Evolutionary conservation across 92 coral and sea anemone genomes (phyloP), one percentile per base, ranked within the genome.

Genomic region (Epizoanthus scotinus): DNA sequence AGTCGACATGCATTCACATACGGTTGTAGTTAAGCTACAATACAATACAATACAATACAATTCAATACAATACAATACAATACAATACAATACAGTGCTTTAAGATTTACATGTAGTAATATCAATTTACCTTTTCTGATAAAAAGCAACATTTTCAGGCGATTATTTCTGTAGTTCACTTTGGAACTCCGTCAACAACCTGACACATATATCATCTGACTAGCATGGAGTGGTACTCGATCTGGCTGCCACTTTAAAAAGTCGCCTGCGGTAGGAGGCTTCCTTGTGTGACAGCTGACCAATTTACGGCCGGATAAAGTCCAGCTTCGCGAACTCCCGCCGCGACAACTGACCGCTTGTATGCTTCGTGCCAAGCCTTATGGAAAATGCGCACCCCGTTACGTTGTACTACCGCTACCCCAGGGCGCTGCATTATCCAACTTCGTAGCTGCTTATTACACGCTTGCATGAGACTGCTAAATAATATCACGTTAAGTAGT

Each of bases 391-490:
- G 29, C 1, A 59, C 63, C 2, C n/a, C 10, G 27, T 59, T 59
- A 1, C 63, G 29, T 21, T 59, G 63, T 26, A 0, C 15, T 26
- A 40, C 44, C 5, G 44, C 44, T 4, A 40, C 44, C 5, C 44
- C 44, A 38, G 44, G 44, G 44, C 7, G 44, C 44, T 38, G 0
- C 44, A 40, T 40, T 40, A 9, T 0, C 8, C 44, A 40, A 9
- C 44, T 40, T 6, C 8, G 44, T 5, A 40, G 44, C 8, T 40
- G 5, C 44, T 82, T 82, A 67, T 89, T 85, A 89, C 87, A 89
- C 21, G 82, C 21, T 60, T 73, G 72, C 56, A 85, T 89, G 87
- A 89, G 77, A 18, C 66, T 49, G 2, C 87, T 88, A 58, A 89
- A 85, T n/a, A n/a, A n/a, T n/a, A n/a, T n/a, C 8, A 89, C 90